phyloP scores from a whole-genome alignment of 64 coral and sea anemone genomes.

The Pachyseris speciosa region DNA sequence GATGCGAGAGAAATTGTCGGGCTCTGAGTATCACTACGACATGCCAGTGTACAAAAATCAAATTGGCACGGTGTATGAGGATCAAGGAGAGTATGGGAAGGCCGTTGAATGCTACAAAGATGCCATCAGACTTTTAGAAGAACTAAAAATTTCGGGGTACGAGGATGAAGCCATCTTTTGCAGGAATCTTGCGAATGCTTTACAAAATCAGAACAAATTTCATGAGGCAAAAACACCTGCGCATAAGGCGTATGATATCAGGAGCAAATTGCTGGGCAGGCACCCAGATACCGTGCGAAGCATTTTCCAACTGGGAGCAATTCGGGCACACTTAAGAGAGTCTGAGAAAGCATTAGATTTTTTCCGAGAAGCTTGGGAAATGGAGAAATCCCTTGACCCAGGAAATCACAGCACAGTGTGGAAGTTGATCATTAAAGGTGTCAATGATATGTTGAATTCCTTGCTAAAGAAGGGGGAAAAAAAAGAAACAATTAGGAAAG shows the following conservation, averaged over 20 bases:
- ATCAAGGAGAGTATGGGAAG: background rate
- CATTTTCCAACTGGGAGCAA: conserved; percentile 27
- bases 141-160: background rate
- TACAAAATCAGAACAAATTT: background rate
- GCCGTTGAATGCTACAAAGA: conserved; percentile 36
- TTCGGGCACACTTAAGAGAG: background rate
- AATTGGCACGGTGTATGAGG: background rate
- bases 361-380: conserved; percentile 43
- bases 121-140: conserved; percentile 20
- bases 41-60: conserved; percentile 30
- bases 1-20: background rate
- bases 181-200: conserved; percentile 50
- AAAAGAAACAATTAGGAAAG: background rate
- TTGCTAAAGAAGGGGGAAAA: too few species aligned
- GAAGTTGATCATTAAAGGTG: background rate
- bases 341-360: conserved; percentile 28
- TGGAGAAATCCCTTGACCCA: conserved; percentile 9
- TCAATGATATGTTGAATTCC: background rate
- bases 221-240: background rate
- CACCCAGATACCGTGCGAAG: conserved; percentile 43
- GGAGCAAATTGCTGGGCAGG: conserved; percentile 3
- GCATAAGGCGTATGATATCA: conserved; percentile 19
- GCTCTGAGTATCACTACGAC: conserved; percentile 14
- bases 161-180: conserved; percentile 2
- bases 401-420: conserved; percentile 18